Base-by-base conservation (phyloP, 2,888 invertebrate species). In the Acleris laterana region DNA sequence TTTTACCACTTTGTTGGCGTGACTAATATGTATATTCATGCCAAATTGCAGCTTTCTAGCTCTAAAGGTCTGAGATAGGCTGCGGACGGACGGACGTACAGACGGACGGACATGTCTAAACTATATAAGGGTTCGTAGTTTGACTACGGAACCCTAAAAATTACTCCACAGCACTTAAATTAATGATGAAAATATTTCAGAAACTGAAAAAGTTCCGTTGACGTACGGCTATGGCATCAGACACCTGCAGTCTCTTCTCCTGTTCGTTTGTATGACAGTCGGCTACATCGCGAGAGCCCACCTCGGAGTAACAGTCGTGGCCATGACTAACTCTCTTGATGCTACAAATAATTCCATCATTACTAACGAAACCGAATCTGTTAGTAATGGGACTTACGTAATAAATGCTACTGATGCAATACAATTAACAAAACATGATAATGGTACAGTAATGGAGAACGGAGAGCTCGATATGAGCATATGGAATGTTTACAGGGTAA, bases 401-500 rank as follows among this genome's bases (percentile, higher is more conserved):
- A 38, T n/a, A 46, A 32, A 46, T 61, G n/a, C 25, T 13, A 48
- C 32, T 3, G n/a, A 42, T 42, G 42, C 0, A 53, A 16, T 62
- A 32, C 5, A 48, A 17, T 20, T n/a, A 44, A 6, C 25, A 19
- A 19, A 38, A 1, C 50, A 57, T 44, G 55, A 7, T 46, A 53
- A 52, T n/a, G n/a, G 9, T 3, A 32, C 6, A 53, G 7, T 46
- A 5, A 1, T 38, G 38, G 4, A 7, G 1, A 17, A n/a, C 20
- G 28, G 55, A 3, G 48, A 59, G 11, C 5, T 49, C n/a, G 16
- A 11, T 25, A 46, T 28, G 1, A 60, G 44, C 28, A 55, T 55
- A 25, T 65, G 64, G 64, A 50, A 65, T 32, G 60, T 65, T 13
- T 65, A 55, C n/a, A 55, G 28, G 55, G 64, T 65, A 65, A 20